Evolutionary conservation across 2,888 invertebrate genomes (phyloP), one percentile per base, ranked within the genome.

Genomic region (Diploptera punctata): DNA sequence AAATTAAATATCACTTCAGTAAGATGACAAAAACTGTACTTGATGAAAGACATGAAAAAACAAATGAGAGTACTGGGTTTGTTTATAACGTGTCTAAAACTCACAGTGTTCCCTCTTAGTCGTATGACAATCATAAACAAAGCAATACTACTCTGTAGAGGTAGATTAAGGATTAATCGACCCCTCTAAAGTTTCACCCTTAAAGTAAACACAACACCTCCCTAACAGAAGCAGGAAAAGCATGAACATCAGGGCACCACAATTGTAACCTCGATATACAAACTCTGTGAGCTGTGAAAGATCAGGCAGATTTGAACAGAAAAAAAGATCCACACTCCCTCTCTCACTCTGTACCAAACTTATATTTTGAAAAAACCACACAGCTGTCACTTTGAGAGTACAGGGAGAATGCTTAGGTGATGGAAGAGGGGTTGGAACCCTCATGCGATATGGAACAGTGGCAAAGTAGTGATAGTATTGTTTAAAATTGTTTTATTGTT

Each of bases 121-220:
- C 52, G 10, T 52, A 1, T 24, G 43, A 21, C 38, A 62, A 62
- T 62, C 62, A 62, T 13, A 62, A 62, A 43, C 43, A 38, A 43
- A n/a, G 33, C 62, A 21, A 24, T 43, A 43, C 21, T 18, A 16
- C 9, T 16, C 62, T 38, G 21, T 43, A 13, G 62, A 43, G 21
- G 62, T 62, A 62, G 62, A 62, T 62, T 62, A 62, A 62, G 62
- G 62, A 62, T 62, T 62, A 62, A 62, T 62, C 33, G 16, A 16
- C 24, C 21, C 38, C 62, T n/a, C 19, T 21, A 10, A 54, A 47
- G 19, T 9, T 47, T 18, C 52, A 52, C 52, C 52, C 52, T 24
- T 52, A 52, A 52, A 52, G 52, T 52, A 52, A 52, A 52, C 52
- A 52, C 52, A 24, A 49, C 49, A 49, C 49, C 49, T 49, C 49